Evolutionary conservation across 2,113 vertebrate species (phyloP).

Genomic region (Natator depressus): DNA sequence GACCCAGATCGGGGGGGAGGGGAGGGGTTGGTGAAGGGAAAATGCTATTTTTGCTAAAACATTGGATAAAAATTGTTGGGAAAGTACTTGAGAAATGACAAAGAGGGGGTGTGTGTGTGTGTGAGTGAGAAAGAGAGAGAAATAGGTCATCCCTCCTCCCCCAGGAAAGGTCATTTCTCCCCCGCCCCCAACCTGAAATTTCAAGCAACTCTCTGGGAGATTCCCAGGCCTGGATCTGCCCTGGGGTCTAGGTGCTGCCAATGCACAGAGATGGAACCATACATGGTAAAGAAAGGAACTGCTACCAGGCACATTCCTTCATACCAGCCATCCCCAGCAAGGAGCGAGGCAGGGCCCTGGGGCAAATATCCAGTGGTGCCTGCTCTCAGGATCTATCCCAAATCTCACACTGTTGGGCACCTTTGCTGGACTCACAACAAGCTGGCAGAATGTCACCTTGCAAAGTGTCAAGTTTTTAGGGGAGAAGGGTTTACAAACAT

Average conservation of each 20-base stretch:
- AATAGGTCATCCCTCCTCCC: background rate
- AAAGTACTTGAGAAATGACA: background rate
- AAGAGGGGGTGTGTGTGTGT: background rate
- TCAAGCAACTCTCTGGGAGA: background rate
- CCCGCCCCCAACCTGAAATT: background rate
- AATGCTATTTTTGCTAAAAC: background rate
- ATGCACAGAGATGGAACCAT: background rate
- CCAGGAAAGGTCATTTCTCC: background rate
- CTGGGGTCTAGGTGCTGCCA: background rate
- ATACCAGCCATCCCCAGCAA: background rate
- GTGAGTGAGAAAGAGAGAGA: background rate
- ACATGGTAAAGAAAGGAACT: background rate
- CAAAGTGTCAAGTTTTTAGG: background rate
- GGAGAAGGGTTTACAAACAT: background rate
- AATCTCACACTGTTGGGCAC: background rate
- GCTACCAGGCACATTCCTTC: background rate
- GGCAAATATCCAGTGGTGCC: background rate
- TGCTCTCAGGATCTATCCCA: background rate
- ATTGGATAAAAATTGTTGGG: background rate
- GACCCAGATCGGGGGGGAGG: no score
- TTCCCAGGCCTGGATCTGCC: background rate
- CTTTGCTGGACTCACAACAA: background rate
- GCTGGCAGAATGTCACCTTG: background rate
- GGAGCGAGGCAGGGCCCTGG: background rate
- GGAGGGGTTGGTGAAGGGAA: background rate